Evolutionary conservation across 2,888 invertebrate species (phyloP), one percentile per base, ranked within the genome.

Genomic region (Apotomis turbidana): DNA sequence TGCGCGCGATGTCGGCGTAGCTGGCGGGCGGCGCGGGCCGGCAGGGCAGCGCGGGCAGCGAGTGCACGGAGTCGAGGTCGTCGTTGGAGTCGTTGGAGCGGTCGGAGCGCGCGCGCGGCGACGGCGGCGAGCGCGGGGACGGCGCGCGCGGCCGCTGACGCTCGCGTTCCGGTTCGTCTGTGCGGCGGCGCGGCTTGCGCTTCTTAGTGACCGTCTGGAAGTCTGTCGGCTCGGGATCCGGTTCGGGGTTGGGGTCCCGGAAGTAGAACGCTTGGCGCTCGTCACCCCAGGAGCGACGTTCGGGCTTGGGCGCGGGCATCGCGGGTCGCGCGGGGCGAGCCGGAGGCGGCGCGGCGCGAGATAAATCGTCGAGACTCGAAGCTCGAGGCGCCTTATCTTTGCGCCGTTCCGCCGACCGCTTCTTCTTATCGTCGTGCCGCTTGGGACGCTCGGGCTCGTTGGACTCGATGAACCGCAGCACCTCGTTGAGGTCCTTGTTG

Each of bases 191-290:
- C 81, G 96, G 95, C 83, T 96, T 96, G 87, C 97, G 97, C 86
- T 96, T 96, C 85, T 97, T 97, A 72, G 96, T 96, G 68, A 97
- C 97, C 67, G 97, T 96, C 86, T 96, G 96, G 90, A 97, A 97
- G 83, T 97, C 97, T 10, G 96, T 94, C 67, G 94, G 94, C 86
- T 96, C 96, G 77, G 88, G 74, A 70, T 78, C 75, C 74, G 78
- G 71, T 67, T 75, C 66, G 74, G 75, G 78, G 73, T 89, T 88
- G 82, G 82, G 77, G 84, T 78, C 73, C 78, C 69, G 57, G 77
- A 57, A 66, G 66, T 66, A 66, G 66, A 66, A 66, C 8, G 66
- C 54, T 55, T 46, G 83, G 85, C 75, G 88, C 87, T 80, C 89
- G 89, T 78, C 76, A 76, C 78, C 78, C 8, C 76, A 77, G 73